Percentiles rank a stretch among this genome's conserved stretches.
Evolutionary conservation across 1,140 invertebrate species (phyloP).

Genomic region (Palaemon carinicauda): DNA sequence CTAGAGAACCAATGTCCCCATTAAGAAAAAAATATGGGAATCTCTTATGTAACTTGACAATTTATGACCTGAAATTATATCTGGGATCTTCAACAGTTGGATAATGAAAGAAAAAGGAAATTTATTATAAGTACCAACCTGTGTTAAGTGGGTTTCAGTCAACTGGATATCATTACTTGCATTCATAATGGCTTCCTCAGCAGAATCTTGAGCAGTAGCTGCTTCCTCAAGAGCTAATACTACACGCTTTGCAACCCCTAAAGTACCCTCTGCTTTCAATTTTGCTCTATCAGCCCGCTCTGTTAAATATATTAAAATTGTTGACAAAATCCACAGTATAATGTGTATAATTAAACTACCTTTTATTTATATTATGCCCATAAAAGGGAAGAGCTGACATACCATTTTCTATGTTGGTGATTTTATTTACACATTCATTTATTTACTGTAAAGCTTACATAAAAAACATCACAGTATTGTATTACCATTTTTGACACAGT

Average conservation of each 20-base stretch:
- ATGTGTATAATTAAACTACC: background rate
- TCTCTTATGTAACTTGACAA: no score
- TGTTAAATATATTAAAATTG: slow-evolving; percentile 55
- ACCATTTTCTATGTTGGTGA: no score
- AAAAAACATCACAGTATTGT: no score
- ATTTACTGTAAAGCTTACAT: no score
- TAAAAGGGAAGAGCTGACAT: no score
- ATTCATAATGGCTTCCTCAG: slow-evolving; percentile 79
- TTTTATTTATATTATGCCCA: no score
- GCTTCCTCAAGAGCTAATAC: slow-evolving; percentile 74
- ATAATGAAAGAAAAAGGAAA: background rate
- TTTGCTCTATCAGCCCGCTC: slow-evolving; percentile 63
- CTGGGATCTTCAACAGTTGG: no score
- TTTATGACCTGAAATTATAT: no score
- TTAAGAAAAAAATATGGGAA: no score
- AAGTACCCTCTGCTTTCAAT: slow-evolving; percentile 68
- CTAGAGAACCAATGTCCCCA: no score
- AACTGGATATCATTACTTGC: slow-evolving; percentile 80
- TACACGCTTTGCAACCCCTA: slow-evolving; percentile 71
- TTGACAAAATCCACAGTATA: background rate
- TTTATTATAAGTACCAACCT: slow-evolving; percentile 63
- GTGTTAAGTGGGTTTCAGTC: slow-evolving; percentile 77
- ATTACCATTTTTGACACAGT: no score
- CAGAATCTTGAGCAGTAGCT: slow-evolving; percentile 78
- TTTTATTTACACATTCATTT: no score